Evolutionary conservation across 2,797 vertebrate species (phyloP).

Genomic region (Onychomys arenicola): DNA sequence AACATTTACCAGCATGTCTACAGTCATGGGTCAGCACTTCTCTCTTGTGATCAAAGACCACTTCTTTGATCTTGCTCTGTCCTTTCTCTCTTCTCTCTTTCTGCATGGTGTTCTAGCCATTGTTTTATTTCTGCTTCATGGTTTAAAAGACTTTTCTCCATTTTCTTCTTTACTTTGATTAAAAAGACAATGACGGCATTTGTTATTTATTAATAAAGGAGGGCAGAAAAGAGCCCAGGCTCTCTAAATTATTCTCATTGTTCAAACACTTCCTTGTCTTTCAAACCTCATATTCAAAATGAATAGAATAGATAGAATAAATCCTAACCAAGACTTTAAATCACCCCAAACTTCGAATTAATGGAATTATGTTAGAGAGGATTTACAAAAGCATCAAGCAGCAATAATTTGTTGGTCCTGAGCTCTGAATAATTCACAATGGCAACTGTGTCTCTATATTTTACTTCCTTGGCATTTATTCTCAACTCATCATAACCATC

Average conservation of each 20-base stretch:
- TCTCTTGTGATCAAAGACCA: neutral
- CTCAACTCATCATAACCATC: constrained; percentile 26
- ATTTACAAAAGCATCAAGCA: constrained; percentile 42
- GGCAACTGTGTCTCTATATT: constrained; percentile 37
- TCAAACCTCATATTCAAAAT: neutral
- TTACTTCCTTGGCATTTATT: constrained; percentile 43
- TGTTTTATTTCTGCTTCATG: neutral
- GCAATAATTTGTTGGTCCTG: neutral
- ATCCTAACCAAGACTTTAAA: constrained; percentile 4
- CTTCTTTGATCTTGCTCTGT: neutral
- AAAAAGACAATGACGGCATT: neutral
- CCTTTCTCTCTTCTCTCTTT: neutral
- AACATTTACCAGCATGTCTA: neutral
- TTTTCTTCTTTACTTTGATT: neutral
- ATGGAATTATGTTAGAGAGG: neutral
- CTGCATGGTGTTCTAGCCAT: neutral
- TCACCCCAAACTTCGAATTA: constrained; percentile 35
- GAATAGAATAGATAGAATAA: constrained; percentile 1
- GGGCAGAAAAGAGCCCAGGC: neutral
- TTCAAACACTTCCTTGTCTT: constrained; percentile 11
- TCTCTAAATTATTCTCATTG: constrained; percentile 31
- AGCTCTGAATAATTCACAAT: constrained; percentile 56
- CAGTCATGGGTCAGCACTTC: neutral
- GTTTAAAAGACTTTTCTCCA: neutral
- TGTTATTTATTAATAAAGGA: neutral